Base-by-base conservation (phyloP, 2,888 invertebrate genomes). In the Microctonus brassicae region DNA sequence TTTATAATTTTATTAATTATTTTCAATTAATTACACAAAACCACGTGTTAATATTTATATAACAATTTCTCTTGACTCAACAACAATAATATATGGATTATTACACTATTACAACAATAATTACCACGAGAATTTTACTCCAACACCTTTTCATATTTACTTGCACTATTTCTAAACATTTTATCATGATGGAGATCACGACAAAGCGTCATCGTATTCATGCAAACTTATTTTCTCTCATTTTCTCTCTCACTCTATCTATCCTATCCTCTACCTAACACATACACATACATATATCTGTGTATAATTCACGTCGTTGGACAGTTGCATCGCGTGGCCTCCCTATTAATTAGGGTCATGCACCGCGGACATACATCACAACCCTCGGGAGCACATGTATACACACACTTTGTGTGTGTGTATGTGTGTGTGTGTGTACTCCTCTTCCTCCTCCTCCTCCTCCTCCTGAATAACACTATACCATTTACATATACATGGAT, bases 261-360 rank as follows among this genome's bases (percentile, higher is more conserved):
- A 58, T 53, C 22, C 55, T 34, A 47, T 24, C 52, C 69, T 76
- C 39, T 70, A 66, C 66, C 52, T 69, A n/a, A n/a, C n/a, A n/a
- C n/a, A n/a, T n/a, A n/a, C n/a, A n/a, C n/a, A 73, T 70, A 76
- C 67, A 69, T 75, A 71, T 72, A 75, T 75, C 66, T 66, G 73
- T 77, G 78, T 81, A 84, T 86, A 84, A 86, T 86, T 84, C 82
- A 85, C 81, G 77, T 73, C 74, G 76, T 73, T 76, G 81, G 85
- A 86, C 85, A 85, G 86, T 86, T 84, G 85, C 85, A 86, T 86
- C 81, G 84, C 86, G 82, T 84, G 82, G 84, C 79, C 82, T 86
- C 82, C 83, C 86, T 86, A 85, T 85, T 87, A 87, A 87, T 87
- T 86, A 86, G 84, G 86, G 86, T 86, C 86, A 83, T 85, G 85